These are phyloP conservation scores for Hirtodrosophila confusa DNA, from an alignment of 2,888 invertebrate genomes.

Conservation along the genomic window DNA sequence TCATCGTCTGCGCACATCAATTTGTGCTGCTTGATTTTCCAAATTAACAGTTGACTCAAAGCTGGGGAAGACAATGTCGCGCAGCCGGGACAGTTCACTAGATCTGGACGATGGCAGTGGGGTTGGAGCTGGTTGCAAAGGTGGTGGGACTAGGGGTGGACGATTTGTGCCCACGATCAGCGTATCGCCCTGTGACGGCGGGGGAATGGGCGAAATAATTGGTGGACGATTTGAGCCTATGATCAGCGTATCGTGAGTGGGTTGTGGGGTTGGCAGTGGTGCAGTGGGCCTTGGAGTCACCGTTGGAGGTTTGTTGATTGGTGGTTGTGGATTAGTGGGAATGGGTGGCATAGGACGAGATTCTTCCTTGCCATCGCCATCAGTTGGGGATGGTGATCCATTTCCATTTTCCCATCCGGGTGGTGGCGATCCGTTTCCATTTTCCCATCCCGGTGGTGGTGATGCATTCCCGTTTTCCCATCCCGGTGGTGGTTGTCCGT, in stretches of 20 bases:
- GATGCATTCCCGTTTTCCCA: slow-evolving; percentile 8
- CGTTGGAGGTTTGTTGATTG: background rate
- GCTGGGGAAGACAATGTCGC: slow-evolving; percentile 57
- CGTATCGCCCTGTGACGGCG: slow-evolving; percentile 9
- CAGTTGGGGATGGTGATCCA: background rate
- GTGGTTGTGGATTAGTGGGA: slow-evolving; percentile 1
- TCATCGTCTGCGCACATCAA: slow-evolving; percentile 58
- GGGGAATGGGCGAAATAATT: slow-evolving; percentile 38
- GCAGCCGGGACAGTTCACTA: slow-evolving; percentile 25
- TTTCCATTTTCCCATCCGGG: slow-evolving; percentile 27
- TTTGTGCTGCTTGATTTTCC: slow-evolving; percentile 16
- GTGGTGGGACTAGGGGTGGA: slow-evolving; percentile 43
- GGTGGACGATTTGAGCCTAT: slow-evolving; percentile 37
- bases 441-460: slow-evolving; percentile 20
- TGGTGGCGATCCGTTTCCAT: slow-evolving; percentile 7
- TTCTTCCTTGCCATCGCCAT: background rate
- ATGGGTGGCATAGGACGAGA: slow-evolving; percentile 18
- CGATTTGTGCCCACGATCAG: slow-evolving; percentile 53
- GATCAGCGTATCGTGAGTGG: slow-evolving; percentile 31
- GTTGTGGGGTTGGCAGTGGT: slow-evolving; percentile 20
- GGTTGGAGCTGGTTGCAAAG: slow-evolving; percentile 3
- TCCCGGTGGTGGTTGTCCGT: background rate
- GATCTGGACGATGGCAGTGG: slow-evolving; percentile 9
- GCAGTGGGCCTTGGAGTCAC: slow-evolving; percentile 13
- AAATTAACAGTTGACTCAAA: slow-evolving; percentile 31